Base-by-base conservation (phyloP, 2,113 vertebrate genomes). In the Stigmatopora argus region DNA sequence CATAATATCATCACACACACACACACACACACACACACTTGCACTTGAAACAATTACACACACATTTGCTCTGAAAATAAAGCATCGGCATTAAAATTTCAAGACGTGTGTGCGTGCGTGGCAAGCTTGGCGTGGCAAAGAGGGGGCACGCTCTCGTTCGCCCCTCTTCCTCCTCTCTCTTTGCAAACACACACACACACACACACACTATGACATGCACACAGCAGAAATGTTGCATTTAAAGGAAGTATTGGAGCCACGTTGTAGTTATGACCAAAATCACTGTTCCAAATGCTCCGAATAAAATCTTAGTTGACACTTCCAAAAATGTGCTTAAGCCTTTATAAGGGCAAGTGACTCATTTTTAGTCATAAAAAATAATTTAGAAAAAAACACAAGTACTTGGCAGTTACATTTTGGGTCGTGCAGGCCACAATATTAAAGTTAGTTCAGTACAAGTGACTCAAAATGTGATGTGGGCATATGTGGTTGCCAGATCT, bases 71-170 rank as follows among this genome's bases (percentile, higher is more conserved):
- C 13, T 75, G 60, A 75, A 86, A 85, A 77, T 80, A 79, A n/a
- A 79, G 71, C 57, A 5, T 68, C 26, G 71, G 68, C 73, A 78
- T 83, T 74, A 85, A 82, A 81, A 35, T 75, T 84, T 80, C 72
- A 82, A 83, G 64, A 69, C 70, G 74, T 84, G 73, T 82, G 70
- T 70, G 67, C 59, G 66, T 68, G 61, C 26, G 15, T 46, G 26
- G 17, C 44, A 60, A 35, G 57, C 34, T 44, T 60, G 57, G 57
- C 57, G 57, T 60, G 57, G 57, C 57, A 60, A 19, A 19, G 57
- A 74, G 64, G 68, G 73, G 77, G 77, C 81, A 65, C 21, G 59
- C 76, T 68, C 69, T 31, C 49, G 1, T 64, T 26, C 21, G 8
- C 18, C 57, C 57, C 45, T n/a, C 46, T 31, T 31, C 51, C 7